Evolutionary conservation across 1,140 invertebrate genomes (phyloP).

Genomic region (Drosophila sulfurigaster): DNA sequence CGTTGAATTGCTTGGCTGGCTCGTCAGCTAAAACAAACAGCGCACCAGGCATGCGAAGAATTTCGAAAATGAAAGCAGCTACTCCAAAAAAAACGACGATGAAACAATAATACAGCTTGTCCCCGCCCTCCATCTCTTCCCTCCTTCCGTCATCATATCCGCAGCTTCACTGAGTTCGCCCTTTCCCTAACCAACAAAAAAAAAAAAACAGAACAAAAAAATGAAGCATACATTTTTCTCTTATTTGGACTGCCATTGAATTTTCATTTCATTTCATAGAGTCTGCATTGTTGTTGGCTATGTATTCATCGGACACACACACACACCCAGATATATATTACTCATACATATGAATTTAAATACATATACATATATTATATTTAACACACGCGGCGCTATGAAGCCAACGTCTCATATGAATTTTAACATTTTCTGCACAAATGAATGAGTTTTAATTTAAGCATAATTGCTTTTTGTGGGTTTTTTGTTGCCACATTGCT

Average conservation of each 20-base stretch:
- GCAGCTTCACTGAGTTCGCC: neutral
- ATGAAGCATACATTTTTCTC: conserved; percentile 74
- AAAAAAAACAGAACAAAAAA: conserved; percentile 39
- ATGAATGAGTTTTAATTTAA: conserved; percentile 83
- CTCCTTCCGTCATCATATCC: neutral
- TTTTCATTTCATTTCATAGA: conserved; percentile 65
- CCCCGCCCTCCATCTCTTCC: neutral
- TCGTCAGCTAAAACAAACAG: conserved; percentile 51
- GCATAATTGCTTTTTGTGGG: conserved; percentile 80
- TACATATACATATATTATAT: conserved; percentile 19
- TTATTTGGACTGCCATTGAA: conserved; percentile 74
- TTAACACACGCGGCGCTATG: conserved; percentile 51
- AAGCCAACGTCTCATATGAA: conserved; percentile 63
- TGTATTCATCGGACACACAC: conserved; percentile 29
- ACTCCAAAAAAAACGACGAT: neutral
- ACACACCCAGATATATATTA: conserved; percentile 23
- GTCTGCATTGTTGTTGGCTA: conserved; percentile 41
- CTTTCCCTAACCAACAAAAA: conserved; percentile 6
- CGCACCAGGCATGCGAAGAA: conserved; percentile 37
- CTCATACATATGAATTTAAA: conserved; percentile 34
- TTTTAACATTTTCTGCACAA: conserved; percentile 70
- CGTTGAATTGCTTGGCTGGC: conserved; percentile 34
- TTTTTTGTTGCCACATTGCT: conserved; percentile 47
- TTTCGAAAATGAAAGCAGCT: conserved; percentile 42
- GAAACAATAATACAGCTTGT: conserved; percentile 19